Conservation (phyloP, 2,113 vertebrate species). For the Cepphus grylle region DNA sequence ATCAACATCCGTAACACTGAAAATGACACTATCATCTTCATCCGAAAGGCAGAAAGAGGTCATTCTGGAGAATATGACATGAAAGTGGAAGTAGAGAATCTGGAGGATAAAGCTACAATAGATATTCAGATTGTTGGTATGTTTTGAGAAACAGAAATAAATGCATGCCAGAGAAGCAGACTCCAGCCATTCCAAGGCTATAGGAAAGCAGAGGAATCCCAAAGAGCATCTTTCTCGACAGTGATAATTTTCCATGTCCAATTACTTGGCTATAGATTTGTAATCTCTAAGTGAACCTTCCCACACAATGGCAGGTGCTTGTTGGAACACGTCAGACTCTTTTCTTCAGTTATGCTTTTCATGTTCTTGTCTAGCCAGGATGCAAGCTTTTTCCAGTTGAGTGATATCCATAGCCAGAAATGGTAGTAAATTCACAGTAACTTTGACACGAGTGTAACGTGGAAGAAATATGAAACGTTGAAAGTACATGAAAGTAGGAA, state of each 20-base stretch:
- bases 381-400: neutral
- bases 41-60: slow-evolving; percentile 90
- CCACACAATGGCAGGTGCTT: too few species aligned
- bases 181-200: neutral
- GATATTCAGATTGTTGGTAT: slow-evolving; percentile 95
- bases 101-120: slow-evolving; percentile 82
- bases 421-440: neutral
- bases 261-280: neutral
- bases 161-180: neutral
- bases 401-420: neutral
- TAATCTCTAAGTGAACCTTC: neutral
- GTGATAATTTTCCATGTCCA: neutral
- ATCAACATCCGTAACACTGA: slow-evolving; percentile 96
- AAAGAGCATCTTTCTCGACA: neutral
- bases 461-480: neutral
- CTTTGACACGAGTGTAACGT: neutral
- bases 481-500: neutral
- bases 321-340: neutral
- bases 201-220: neutral
- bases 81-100: slow-evolving; percentile 90
- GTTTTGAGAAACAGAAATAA: slow-evolving; percentile 14
- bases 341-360: neutral
- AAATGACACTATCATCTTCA: slow-evolving; percentile 94
- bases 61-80: slow-evolving; percentile 95
- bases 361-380: neutral